Conservation (phyloP, 2,797 vertebrate genomes). For the Parauchenoglanis ngamensis region DNA sequence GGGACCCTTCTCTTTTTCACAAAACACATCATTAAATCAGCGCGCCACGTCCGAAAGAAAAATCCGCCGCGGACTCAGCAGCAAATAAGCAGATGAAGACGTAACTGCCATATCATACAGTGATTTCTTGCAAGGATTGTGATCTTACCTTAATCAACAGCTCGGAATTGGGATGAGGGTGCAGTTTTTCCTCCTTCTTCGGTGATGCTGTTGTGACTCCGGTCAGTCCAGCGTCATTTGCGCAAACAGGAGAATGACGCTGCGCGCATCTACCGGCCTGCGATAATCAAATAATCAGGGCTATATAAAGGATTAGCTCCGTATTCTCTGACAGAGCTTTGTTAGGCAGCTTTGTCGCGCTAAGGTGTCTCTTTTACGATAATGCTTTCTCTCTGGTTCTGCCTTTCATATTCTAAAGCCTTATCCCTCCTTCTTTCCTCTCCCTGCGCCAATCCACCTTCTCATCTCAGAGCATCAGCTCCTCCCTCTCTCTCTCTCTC, state of each 20-base stretch:
- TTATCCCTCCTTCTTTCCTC: constrained; percentile 53
- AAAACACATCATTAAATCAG: neutral
- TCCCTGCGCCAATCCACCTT: constrained; percentile 43
- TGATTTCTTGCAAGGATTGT: neutral
- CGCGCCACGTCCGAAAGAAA: neutral
- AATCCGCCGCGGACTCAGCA: neutral
- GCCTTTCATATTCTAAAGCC: constrained; percentile 36
- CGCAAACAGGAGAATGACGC: constrained; percentile 56
- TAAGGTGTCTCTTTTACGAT: constrained; percentile 65
- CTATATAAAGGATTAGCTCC: neutral
- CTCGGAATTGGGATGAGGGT: constrained; percentile 37
- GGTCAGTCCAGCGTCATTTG: constrained; percentile 43
- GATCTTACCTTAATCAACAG: constrained; percentile 64
- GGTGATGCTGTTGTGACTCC: constrained; percentile 51
- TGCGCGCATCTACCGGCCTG: constrained; percentile 57
- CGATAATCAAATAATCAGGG: constrained; percentile 52
- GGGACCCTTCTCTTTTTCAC: neutral
- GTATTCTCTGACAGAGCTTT: constrained; percentile 26
- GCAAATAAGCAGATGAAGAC: neutral
- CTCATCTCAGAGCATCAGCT: constrained; percentile 26
- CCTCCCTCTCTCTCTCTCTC: constrained; percentile 48
- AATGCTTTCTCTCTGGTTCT: constrained; percentile 37
- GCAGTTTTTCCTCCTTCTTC: constrained; percentile 31
- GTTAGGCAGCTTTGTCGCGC: constrained; percentile 75
- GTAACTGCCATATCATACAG: neutral